Percentiles rank a stretch among this genome's conserved stretches.
These are phyloP conservation scores for Acromyrmex echinatior DNA, from an alignment of 1,140 invertebrate genomes.

Conservation along the genomic window DNA sequence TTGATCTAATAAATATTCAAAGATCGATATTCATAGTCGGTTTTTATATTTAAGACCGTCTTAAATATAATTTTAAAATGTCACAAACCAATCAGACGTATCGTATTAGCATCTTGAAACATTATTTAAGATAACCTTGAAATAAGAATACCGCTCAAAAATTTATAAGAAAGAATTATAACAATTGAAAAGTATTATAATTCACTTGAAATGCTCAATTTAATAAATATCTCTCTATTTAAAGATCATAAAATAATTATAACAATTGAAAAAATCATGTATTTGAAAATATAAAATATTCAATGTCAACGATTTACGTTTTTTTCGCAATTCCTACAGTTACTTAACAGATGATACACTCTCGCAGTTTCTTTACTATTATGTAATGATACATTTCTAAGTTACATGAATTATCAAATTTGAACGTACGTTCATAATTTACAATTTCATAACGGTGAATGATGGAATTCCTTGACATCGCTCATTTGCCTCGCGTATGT, in stretches of 20 bases:
- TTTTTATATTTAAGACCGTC: no score
- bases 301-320: not conserved
- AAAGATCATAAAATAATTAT: constrained; percentile 9
- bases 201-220: no score
- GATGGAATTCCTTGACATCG: not conserved
- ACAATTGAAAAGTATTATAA: no score
- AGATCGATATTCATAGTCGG: no score
- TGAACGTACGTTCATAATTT: constrained; percentile 23
- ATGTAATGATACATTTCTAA: constrained; percentile 24
- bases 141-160: no score
- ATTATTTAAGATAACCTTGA: no score
- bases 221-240: not conserved
- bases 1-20: no score
- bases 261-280: not conserved
- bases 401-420: constrained; percentile 27
- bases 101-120: no score
- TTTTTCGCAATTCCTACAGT: not conserved
- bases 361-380: not conserved
- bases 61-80: no score
- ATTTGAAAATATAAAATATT: not conserved
- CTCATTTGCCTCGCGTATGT: constrained; percentile 22
- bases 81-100: no score
- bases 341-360: constrained; percentile 30
- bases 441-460: constrained; percentile 43
- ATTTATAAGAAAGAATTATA: no score